A percentile compares a stretch with the other conserved stretches of the same genome.
phyloP scores from a whole-genome alignment of 2,888 invertebrate species.

The Andrena camellia region DNA sequence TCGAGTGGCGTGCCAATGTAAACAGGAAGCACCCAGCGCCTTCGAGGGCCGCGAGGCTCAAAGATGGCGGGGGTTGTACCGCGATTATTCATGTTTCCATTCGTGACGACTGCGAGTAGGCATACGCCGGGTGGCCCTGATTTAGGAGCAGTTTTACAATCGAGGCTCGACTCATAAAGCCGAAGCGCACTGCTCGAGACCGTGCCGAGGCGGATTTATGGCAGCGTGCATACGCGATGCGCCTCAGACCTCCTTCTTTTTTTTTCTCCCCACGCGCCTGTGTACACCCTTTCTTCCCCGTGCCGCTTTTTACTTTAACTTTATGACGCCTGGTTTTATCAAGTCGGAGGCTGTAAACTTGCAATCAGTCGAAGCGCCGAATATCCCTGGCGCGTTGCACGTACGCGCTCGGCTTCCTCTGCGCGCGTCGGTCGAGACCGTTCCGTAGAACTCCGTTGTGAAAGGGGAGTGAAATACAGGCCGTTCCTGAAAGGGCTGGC shows the following conservation, averaged over 20 bases:
- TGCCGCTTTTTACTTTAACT: constrained; percentile 32
- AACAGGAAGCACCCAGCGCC: constrained; percentile 9
- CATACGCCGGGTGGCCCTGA: constrained; percentile 49
- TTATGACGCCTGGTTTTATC: constrained; percentile 59
- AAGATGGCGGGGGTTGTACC: constrained; percentile 2
- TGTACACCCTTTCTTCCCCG: neutral
- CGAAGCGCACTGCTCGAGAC: constrained; percentile 7
- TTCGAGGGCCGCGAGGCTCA: neutral
- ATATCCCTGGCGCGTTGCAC: constrained; percentile 10
- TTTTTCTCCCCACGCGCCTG: neutral
- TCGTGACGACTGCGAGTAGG: constrained; percentile 42
- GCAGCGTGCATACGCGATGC: constrained; percentile 52
- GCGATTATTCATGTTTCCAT: constrained; percentile 64
- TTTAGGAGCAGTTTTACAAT: constrained; percentile 63
- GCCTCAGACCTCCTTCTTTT: constrained; percentile 28
- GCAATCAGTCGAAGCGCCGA: constrained; percentile 44
- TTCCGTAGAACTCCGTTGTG: neutral
- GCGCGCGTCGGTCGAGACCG: neutral
- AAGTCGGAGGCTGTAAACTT: constrained; percentile 50
- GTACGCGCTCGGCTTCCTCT: neutral
- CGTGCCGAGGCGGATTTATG: constrained; percentile 51
- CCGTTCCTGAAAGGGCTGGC: constrained; percentile 10
- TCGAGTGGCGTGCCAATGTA: constrained; percentile 1
- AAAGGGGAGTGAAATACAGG: constrained; percentile 11
- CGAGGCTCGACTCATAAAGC: constrained; percentile 56